phyloP scores from a whole-genome alignment of 2,888 invertebrate genomes.

The Drepana falcataria region DNA sequence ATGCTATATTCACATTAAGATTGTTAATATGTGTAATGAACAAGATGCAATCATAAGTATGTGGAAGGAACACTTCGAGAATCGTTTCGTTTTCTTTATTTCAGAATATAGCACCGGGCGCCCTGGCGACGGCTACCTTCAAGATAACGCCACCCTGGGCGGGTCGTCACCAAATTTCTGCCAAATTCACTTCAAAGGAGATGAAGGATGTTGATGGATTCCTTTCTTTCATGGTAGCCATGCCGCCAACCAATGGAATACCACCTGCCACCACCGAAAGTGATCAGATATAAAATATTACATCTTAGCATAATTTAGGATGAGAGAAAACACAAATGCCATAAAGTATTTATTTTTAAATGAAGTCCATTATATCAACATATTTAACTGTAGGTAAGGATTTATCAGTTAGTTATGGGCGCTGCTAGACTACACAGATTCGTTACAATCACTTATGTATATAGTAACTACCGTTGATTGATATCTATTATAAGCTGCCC shows the following conservation, averaged over 20 bases:
- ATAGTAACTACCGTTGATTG: no score
- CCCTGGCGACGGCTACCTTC: slow-evolving; percentile 84
- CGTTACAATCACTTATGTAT: no score
- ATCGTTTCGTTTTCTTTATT: slow-evolving; percentile 15
- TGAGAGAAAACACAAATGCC: slow-evolving; percentile 3
- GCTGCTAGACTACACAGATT: no score
- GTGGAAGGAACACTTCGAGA: no score
- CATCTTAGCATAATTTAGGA: neutral
- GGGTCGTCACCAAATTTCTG: slow-evolving; percentile 90
- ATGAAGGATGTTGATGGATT: slow-evolving; percentile 94
- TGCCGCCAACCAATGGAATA: slow-evolving; percentile 59
- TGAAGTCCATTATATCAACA: neutral
- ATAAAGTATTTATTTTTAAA: slow-evolving; percentile 7
- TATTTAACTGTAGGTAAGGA: no score
- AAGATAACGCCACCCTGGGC: slow-evolving; percentile 87
- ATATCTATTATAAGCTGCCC: neutral
- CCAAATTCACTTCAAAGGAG: slow-evolving; percentile 92
- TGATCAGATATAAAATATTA: slow-evolving; percentile 33
- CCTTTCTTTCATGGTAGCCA: slow-evolving; percentile 83
- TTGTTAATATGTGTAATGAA: no score
- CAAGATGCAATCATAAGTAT: no score
- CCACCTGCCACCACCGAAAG: slow-evolving; percentile 42
- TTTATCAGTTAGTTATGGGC: no score
- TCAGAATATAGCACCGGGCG: slow-evolving; percentile 81
- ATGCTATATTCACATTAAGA: no score